These are phyloP conservation scores for Mustelus asterias DNA, from an alignment of 2,113 vertebrate genomes.

Conservation along the genomic window DNA sequence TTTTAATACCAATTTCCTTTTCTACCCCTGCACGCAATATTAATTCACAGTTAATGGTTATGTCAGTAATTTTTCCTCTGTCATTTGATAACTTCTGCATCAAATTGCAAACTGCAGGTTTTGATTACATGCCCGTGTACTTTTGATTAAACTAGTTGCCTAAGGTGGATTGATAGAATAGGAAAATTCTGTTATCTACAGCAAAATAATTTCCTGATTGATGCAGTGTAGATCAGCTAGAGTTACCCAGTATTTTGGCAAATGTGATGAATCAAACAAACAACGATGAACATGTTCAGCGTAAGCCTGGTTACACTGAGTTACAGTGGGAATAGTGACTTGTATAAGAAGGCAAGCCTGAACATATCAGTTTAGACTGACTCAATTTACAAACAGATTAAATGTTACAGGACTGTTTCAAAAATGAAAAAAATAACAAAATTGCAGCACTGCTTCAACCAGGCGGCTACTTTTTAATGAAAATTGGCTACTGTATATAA, in stretches of 20 bases:
- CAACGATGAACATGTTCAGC: not conserved
- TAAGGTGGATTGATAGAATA: not conserved
- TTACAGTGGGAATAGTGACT: not conserved
- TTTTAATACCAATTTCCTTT: not conserved
- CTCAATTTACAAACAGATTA: not conserved
- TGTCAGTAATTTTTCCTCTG: not conserved
- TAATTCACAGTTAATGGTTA: not conserved
- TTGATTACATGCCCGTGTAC: not conserved
- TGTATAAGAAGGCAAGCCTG: not conserved
- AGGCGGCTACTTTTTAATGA: not conserved
- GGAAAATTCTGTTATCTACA: too few relatives aligned
- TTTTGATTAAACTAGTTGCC: not conserved
- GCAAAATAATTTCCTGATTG: not conserved
- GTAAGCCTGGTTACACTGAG: not conserved
- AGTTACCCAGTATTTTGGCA: not conserved
- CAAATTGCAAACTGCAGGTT: not conserved
- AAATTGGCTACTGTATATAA: not conserved
- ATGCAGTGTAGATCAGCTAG: not conserved
- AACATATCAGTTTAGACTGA: slow-evolving; percentile 9
- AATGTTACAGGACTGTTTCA: not conserved
- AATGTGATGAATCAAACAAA: not conserved
- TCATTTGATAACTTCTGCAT: not conserved
- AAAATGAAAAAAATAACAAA: not conserved
- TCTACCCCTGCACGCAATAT: not conserved
- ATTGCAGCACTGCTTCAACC: not conserved